Evolutionary conservation across 2,113 vertebrate genomes (phyloP).

Genomic region (Gopherus flavomarginatus): DNA sequence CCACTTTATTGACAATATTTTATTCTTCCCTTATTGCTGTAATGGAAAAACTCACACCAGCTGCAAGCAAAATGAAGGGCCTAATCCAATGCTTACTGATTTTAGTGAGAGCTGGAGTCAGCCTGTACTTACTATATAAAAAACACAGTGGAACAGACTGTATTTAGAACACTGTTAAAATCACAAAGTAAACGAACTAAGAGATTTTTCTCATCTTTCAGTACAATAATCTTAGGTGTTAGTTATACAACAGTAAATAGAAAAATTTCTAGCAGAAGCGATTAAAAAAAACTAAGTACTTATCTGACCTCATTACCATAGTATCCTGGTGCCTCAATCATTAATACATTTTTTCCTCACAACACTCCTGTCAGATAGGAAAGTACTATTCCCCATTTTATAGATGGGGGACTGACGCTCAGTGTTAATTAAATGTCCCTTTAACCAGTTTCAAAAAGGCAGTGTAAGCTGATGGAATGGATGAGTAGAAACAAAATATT

Average conservation of each 20-base stretch:
- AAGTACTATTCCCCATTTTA: background rate
- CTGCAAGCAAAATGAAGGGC: background rate
- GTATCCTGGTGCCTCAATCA: background rate
- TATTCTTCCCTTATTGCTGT: background rate
- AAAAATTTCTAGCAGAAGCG: background rate
- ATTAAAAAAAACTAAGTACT: background rate
- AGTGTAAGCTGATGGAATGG: background rate
- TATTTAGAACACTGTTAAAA: background rate
- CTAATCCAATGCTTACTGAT: background rate
- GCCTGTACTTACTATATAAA: background rate
- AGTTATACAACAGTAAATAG: background rate
- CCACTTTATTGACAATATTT: background rate
- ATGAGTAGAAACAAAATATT: background rate
- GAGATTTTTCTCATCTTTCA: background rate
- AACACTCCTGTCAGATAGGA: fast-evolving
- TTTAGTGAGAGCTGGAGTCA: background rate
- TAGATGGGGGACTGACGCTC: background rate
- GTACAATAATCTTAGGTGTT: background rate
- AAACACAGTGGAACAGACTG: background rate
- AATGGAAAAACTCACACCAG: background rate
- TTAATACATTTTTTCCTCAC: background rate
- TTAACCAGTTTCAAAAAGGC: background rate
- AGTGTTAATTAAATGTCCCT: background rate
- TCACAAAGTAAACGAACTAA: background rate
- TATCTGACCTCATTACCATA: background rate